phyloP scores from a whole-genome alignment of 2,797 vertebrate species.

The Xiphophorus birchmanni region DNA sequence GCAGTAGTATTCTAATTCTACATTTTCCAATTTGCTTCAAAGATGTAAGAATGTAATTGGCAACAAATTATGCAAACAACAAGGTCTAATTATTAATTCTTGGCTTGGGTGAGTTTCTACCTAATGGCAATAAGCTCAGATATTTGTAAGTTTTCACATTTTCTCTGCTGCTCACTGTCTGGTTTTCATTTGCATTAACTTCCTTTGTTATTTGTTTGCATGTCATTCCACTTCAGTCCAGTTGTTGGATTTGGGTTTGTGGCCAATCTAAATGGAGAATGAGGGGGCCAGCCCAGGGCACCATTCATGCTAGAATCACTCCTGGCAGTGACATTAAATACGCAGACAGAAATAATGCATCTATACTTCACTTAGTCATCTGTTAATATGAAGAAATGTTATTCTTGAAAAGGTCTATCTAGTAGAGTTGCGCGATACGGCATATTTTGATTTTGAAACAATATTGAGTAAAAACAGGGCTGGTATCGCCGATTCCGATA shows the following conservation, averaged over 20 bases:
- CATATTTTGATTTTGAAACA: too few relatives aligned
- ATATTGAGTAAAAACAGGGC: too few relatives aligned
- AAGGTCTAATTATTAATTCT: too few relatives aligned
- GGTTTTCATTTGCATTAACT: background rate
- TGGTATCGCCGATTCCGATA: background rate
- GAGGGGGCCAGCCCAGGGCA: background rate
- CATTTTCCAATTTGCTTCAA: background rate
- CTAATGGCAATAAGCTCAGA: too few relatives aligned
- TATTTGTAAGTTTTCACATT: too few relatives aligned
- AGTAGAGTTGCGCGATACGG: background rate
- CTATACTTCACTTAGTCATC: background rate
- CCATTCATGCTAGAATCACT: background rate
- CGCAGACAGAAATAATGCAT: background rate
- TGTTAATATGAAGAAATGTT: background rate
- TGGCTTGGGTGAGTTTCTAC: too few relatives aligned
- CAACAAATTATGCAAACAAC: too few relatives aligned
- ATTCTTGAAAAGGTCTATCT: background rate
- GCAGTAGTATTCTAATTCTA: background rate
- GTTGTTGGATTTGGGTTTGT: background rate
- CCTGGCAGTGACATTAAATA: background rate
- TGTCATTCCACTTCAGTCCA: background rate
- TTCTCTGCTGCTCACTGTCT: background rate
- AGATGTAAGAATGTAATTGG: too few relatives aligned
- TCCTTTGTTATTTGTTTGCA: background rate
- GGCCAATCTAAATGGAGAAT: background rate